Base-by-base conservation (phyloP, 2,888 invertebrate genomes). In the Mimas tiliae region DNA sequence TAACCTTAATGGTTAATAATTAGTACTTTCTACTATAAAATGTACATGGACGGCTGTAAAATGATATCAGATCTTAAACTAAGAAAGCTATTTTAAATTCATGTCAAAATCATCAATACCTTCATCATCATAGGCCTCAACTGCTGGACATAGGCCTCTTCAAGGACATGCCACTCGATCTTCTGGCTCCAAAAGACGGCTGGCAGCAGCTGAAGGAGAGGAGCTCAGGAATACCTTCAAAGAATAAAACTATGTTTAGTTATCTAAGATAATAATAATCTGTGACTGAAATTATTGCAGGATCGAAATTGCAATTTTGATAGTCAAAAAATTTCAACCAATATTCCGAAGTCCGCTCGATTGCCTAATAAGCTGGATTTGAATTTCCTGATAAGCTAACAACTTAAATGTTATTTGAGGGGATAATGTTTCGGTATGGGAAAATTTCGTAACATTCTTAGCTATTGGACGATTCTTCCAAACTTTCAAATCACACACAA, bases 51-150 rank as follows among this genome's bases (percentile, higher is more conserved):
- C 9, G 7, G 9, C 38, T 38, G 34, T 34, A 34, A 3, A 34
- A 42, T 9, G 8, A 3, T 12, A 45, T 45, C 14, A 45, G 14
- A 45, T 11, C 14, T 14, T 45, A 7, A 14, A 14, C 45, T 12
- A 45, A 9, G 12, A 14, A 2, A 42, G 45, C 3, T 14, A 14
- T 11, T 14, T 45, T 14, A 45, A 45, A 45, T 2, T 45, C 12
- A 12, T 45, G 16, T 11, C 1, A 16, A 11, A 11, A 47, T 47
- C 42, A 7, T 48, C 42, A 64, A 67, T 58, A 58, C 58, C 58
- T 58, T 62, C 63, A 67, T 51, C 64, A 34, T 65, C 55, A 58
- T 50, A 27, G 52, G 62, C 58, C 42, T 67, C 64, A 62, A 33
- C 16, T 34, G 42, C 11, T 62, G 51, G 48, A 69, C 67, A 47